Evolutionary conservation across 53 echinoderm and acorn worm genomes (phyloP), one percentile per base, ranked within the genome.

Genomic region (Zoroaster sp.): DNA sequence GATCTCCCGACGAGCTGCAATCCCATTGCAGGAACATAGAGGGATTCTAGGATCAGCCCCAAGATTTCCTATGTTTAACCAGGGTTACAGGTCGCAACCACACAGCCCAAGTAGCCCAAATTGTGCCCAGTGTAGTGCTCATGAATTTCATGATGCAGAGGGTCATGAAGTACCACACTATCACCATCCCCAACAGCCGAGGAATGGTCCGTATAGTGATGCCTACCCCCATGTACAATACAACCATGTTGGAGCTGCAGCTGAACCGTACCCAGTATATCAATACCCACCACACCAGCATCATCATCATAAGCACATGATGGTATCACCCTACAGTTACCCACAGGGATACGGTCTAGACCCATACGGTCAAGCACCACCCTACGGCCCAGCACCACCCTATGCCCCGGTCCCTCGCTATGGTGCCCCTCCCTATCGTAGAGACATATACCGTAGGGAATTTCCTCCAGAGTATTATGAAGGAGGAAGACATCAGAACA

Each of bases 21-120:
- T n/a, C n/a, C n/a, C n/a, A n/a, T n/a, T n/a, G n/a, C n/a, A 73
- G 35, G 8, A 28, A 11, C 75, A 43, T 5, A 36, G 46, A 18
- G 71, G 85, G 49, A 70, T 85, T 36, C 52, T 85, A 5, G 85
- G 85, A 9, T n/a, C 72, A 35, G 44, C 20, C 39, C 85, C 85
- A 4, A 30, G 25, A 1, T 18, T 20, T 41, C 20, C 21, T 7
- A 10, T 40, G 9, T 23, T 74, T 0, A 20, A 11, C 10, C 74
- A 23, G 23, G 34, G 51, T 35, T 49, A 33, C 28, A 0, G 46
- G 51, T 18, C 76, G 25, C 76, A 76, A 49, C 76, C 76, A 13
- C 49, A 76, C 36, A 11, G 76, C 43, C 69, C 45, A 33, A 34
- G 2, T 11, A 12, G 49, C 70, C 70, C 38, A 4, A 70, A 47